These are phyloP conservation scores for Ptychochromis oligacanthus DNA, from an alignment of 2,113 vertebrate species.

Conservation along the genomic window DNA sequence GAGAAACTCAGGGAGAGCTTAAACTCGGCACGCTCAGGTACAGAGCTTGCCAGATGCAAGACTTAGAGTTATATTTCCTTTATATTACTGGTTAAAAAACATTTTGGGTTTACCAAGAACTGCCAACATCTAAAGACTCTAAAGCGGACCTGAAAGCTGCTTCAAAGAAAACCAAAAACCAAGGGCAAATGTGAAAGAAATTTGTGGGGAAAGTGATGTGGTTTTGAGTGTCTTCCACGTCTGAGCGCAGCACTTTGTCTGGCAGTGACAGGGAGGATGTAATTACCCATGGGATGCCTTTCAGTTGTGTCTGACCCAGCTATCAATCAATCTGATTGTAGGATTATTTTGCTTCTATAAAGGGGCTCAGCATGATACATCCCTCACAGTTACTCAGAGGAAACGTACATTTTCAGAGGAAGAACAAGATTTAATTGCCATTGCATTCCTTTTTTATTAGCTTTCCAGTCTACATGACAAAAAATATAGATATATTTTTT, in stretches of 20 bases:
- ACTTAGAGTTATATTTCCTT: constrained; percentile 34
- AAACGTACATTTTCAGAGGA: constrained; percentile 27
- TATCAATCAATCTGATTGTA: constrained; percentile 73
- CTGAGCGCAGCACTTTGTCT: constrained; percentile 70
- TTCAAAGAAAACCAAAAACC: constrained; percentile 67
- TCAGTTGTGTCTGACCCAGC: constrained; percentile 64
- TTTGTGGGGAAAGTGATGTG: constrained; percentile 68
- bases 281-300: constrained; percentile 74
- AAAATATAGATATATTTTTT: too few relatives aligned
- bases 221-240: constrained; percentile 67
- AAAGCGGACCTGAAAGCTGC: constrained; percentile 59
- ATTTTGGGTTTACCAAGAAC: constrained; percentile 46
- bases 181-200: constrained; percentile 69
- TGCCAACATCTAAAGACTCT: constrained; percentile 57
- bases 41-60: constrained; percentile 40
- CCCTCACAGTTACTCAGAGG: constrained; percentile 33
- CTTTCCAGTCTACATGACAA: not conserved
- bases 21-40: constrained; percentile 89
- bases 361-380: constrained; percentile 29
- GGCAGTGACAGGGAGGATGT: constrained; percentile 69
- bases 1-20: constrained; percentile 86
- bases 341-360: constrained; percentile 59
- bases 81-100: constrained; percentile 52
- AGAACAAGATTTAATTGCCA: constrained; percentile 12
- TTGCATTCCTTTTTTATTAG: constrained; percentile 4